Evolutionary conservation across 2,888 invertebrate genomes (phyloP), one percentile per base, ranked within the genome.

Genomic region (Boloria euphrosyne): DNA sequence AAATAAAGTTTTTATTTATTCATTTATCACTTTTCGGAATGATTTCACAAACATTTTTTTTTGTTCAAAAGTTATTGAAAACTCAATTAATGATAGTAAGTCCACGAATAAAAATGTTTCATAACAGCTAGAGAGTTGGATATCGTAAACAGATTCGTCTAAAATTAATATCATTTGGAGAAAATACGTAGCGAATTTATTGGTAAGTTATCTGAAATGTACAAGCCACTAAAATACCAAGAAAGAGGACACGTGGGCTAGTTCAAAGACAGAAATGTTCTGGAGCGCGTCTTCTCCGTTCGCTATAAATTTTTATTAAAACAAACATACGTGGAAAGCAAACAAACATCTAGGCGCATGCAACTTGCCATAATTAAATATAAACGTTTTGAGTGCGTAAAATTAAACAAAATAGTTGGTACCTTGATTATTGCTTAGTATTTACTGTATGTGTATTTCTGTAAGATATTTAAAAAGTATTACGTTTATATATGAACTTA

Each of bases 241-340:
- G 67, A 70, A 71, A 66, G 63, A 69, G 59, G 65, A 66, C 70
- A 69, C 66, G 65, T 62, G 66, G 64, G 61, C 54, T 67, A 78
- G 83, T 85, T 87, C 86, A 88, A 87, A 87, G 84, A 78, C 76
- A 75, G 75, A 78, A 72, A 65, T 74, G 71, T 73, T 76, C 74
- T 76, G 76, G 77, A 76, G 78, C 75, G 78, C 81, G 82, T 83
- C 83, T 83, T 79, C 74, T 77, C 80, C 79, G 80, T 84, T 78
- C 80, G 82, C 82, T 79, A 84, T 86, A 86, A 83, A 83, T 87
- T 88, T 86, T 86, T 86, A 84, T 79, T 84, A 85, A 87, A 87
- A 85, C 85, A 88, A 88, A 89, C 87, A 87, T 74, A 78, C 78
- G 73, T 71, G 78, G 78, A 75, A 76, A 80, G 74, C 77, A 83